A percentile compares a stretch with the other conserved stretches of the same genome.
Conservation (phyloP, 35 echinoderm and acorn worm genomes). For the Amphiura filiformis region DNA sequence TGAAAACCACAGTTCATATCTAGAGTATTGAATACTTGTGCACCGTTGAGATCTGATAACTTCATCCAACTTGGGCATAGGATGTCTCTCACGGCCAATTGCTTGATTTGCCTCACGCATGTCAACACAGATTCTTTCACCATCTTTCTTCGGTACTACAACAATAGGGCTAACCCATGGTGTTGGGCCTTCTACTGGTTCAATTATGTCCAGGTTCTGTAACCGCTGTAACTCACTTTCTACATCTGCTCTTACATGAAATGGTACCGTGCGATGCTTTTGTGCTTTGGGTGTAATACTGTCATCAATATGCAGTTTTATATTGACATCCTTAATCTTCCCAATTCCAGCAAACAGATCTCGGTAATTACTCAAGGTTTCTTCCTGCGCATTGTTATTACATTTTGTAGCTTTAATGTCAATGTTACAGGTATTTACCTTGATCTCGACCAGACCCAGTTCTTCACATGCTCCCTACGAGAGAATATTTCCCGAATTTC, state of each 20-base stretch:
- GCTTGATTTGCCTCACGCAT: conserved; percentile 64
- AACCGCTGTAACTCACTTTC: conserved; percentile 50
- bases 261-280: conserved; percentile 53
- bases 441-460: not conserved
- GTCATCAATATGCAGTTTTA: conserved; percentile 46
- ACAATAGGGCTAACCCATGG: conserved; percentile 77
- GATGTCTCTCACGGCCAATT: conserved; percentile 34
- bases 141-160: conserved; percentile 28
- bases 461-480: not conserved
- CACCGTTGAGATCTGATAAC: conserved; percentile 44
- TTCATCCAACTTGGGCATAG: conserved; percentile 55
- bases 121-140: conserved; percentile 61
- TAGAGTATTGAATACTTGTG: conserved; percentile 51
- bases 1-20: conserved; percentile 56
- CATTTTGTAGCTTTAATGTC: conserved; percentile 18
- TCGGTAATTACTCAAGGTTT: not conserved
- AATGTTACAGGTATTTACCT: not conserved
- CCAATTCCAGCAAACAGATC: conserved; percentile 28
- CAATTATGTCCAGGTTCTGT: conserved; percentile 41
- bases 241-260: conserved; percentile 54
- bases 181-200: conserved; percentile 43
- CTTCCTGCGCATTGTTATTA: conserved; percentile 40
- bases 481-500: not conserved
- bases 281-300: conserved; percentile 42
- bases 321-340: conserved; percentile 27